These are phyloP conservation scores for Petrolisthes cinctipes DNA, from an alignment of 2,888 invertebrate species.

Conservation along the genomic window DNA sequence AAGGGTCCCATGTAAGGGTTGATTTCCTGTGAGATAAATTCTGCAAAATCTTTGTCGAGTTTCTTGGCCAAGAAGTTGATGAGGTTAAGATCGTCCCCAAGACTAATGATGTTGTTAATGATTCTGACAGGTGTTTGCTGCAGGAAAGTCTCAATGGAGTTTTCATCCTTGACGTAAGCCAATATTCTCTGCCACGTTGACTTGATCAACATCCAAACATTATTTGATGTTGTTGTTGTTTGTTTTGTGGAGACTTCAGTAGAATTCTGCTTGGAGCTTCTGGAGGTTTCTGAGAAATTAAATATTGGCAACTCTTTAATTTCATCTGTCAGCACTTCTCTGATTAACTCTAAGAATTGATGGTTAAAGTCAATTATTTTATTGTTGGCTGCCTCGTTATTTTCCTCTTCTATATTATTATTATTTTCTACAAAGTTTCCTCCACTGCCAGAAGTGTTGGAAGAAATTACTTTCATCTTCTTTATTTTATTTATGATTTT, in stretches of 20 bases:
- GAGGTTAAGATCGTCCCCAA: slow-evolving; percentile 52
- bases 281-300: neutral
- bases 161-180: slow-evolving; percentile 43
- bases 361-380: too few species aligned
- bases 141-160: slow-evolving; percentile 34
- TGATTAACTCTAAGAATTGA: neutral
- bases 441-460: neutral
- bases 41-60: slow-evolving; percentile 50
- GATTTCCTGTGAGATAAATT: slow-evolving; percentile 25
- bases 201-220: slow-evolving; percentile 47
- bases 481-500: neutral
- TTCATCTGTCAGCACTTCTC: neutral
- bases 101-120: slow-evolving; percentile 31
- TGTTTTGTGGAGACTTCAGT: neutral
- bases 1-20: slow-evolving; percentile 42
- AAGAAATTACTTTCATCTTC: neutral
- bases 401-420: neutral
- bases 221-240: neutral
- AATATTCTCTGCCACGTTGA: slow-evolving; percentile 43
- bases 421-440: neutral
- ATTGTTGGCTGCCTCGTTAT: neutral
- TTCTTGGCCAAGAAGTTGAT: slow-evolving; percentile 43
- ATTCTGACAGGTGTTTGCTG: slow-evolving; percentile 37
- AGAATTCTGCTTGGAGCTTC: neutral
- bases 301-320: neutral